Percentiles rank a stretch among this genome's conserved stretches.
These are phyloP conservation scores for Sanderia malayensis DNA, from an alignment of 30 jellyfish, hydroid and myxozoan species.

Conservation along the genomic window DNA sequence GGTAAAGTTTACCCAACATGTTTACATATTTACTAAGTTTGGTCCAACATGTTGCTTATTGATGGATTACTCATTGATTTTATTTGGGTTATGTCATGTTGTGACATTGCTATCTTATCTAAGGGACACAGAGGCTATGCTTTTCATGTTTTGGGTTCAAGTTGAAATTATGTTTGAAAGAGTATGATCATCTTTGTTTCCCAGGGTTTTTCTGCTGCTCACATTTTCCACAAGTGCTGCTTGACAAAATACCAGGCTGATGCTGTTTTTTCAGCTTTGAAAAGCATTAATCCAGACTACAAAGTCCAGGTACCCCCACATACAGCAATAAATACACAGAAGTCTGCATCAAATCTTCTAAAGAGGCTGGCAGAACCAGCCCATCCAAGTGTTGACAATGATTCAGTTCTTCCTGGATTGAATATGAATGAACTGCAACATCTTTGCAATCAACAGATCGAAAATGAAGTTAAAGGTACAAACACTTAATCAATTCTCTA, in stretches of 20 bases:
- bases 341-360: constrained; percentile 5
- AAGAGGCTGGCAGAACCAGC: constrained; percentile 10
- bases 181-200: no score
- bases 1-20: no score
- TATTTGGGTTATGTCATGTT: no score
- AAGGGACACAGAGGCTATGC: no score
- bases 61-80: no score
- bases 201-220: constrained; percentile 44
- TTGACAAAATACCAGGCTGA: constrained; percentile 35
- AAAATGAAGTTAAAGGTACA: constrained; percentile 58
- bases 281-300: constrained; percentile 37
- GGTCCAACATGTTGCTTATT: no score
- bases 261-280: constrained; percentile 47
- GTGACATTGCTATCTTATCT: no score
- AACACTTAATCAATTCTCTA: no score
- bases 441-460: constrained; percentile 45
- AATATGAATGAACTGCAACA: constrained; percentile 7
- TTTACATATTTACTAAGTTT: no score
- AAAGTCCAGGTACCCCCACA: constrained; percentile 9
- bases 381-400: neutral
- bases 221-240: constrained; percentile 32
- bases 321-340: constrained; percentile 5
- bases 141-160: no score
- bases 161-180: no score
- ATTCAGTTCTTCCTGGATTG: constrained; percentile 12